phyloP scores from a whole-genome alignment of 2,888 invertebrate genomes.

The Yponomeuta sedellus region DNA sequence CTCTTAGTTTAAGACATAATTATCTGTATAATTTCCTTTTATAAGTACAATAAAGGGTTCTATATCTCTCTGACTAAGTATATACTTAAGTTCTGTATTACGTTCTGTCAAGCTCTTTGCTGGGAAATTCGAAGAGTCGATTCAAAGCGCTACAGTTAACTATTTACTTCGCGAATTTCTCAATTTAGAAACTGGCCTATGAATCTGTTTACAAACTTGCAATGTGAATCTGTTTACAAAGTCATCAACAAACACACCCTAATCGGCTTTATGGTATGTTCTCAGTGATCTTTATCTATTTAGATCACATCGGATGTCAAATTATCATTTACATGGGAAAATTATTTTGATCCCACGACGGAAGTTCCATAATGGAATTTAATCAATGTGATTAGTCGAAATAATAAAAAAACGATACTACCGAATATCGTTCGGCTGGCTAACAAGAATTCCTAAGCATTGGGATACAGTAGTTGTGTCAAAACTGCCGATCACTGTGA shows the following conservation, averaged over 20 bases:
- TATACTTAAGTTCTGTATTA: too few relatives aligned
- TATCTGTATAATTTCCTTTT: too few relatives aligned
- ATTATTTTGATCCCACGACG: slow-evolving; percentile 19
- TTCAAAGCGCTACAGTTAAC: too few relatives aligned
- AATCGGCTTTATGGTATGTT: slow-evolving; percentile 3
- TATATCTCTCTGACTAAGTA: too few relatives aligned
- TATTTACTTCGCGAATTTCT: too few relatives aligned
- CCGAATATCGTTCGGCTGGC: neutral
- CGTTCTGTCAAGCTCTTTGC: too few relatives aligned
- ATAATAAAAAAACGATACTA: neutral
- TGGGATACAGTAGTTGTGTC: slow-evolving; percentile 25
- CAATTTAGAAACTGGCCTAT: too few relatives aligned
- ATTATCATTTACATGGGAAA: slow-evolving; percentile 18
- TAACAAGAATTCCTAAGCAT: slow-evolving; percentile 10
- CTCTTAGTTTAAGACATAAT: too few relatives aligned
- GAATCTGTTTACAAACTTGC: too few relatives aligned
- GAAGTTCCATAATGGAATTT: slow-evolving; percentile 20
- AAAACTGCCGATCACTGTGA: slow-evolving; percentile 36
- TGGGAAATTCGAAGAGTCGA: too few relatives aligned
- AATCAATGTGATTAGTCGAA: slow-evolving; percentile 4
- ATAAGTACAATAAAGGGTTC: too few relatives aligned
- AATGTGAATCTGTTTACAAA: too few relatives aligned
- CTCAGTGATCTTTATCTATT: slow-evolving; percentile 15
- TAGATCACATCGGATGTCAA: slow-evolving; percentile 9
- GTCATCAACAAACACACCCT: neutral